Evolutionary conservation across 1,140 invertebrate species (phyloP).

Genomic region (Catajapyx aquilonaris): DNA sequence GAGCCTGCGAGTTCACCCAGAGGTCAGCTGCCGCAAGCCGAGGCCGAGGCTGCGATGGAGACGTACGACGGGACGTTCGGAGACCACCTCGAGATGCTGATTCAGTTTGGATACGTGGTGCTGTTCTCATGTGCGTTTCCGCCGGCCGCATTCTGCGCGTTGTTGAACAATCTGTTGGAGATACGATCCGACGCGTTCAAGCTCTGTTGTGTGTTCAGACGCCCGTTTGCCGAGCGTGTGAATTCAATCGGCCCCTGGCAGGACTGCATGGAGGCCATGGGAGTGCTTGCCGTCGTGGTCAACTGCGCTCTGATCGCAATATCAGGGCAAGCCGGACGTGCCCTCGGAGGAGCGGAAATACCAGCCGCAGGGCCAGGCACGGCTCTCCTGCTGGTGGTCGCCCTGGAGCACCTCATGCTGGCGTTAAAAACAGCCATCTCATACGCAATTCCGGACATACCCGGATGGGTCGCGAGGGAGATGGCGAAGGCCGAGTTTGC

Average conservation of each 20-base stretch:
- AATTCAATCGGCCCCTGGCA: constrained; percentile 93
- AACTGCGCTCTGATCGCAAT: constrained; percentile 87
- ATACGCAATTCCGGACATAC: constrained; percentile 74
- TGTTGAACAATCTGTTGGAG: constrained; percentile 85
- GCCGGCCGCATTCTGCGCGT: constrained; percentile 73
- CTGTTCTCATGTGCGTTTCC: constrained; percentile 92
- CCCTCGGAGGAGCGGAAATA: no score
- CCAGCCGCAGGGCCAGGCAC: constrained; percentile 66
- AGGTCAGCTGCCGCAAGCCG: not conserved
- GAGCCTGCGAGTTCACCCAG: not conserved
- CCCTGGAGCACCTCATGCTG: constrained; percentile 72
- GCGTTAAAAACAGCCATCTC: constrained; percentile 56
- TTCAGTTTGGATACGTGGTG: constrained; percentile 91
- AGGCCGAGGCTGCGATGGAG: not conserved
- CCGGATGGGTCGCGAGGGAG: constrained; percentile 71
- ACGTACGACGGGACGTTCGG: constrained; percentile 83
- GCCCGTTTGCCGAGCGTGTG: constrained; percentile 80
- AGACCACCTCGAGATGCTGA: constrained; percentile 93
- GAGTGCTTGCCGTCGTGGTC: constrained; percentile 77
- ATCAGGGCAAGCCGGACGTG: constrained; percentile 67
- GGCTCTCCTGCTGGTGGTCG: constrained; percentile 70
- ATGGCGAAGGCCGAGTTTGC: constrained; percentile 70
- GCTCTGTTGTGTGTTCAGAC: constrained; percentile 76
- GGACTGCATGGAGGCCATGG: constrained; percentile 81
- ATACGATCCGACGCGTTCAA: constrained; percentile 92